These are phyloP conservation scores for Cephalopholis sonnerati DNA, from an alignment of 2,113 vertebrate species.

Conservation along the genomic window DNA sequence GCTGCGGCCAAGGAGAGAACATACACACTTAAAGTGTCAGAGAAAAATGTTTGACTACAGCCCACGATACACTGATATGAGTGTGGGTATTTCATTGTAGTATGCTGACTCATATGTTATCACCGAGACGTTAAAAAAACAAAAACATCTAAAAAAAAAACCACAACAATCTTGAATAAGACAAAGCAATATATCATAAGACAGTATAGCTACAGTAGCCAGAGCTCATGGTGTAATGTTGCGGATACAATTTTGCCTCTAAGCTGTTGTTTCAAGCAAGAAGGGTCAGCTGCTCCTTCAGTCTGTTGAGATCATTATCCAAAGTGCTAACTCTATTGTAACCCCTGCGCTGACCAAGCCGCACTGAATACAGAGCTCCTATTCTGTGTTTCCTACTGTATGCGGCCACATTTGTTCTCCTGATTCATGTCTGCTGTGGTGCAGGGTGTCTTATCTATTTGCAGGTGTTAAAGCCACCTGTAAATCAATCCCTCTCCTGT, in stretches of 20 bases:
- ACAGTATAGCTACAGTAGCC: not conserved
- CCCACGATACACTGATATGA: not conserved
- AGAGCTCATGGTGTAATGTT: constrained; percentile 28
- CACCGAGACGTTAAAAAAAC: not conserved
- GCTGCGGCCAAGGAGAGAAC: constrained; percentile 9
- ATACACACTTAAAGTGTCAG: constrained; percentile 11
- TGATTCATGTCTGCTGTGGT: not conserved
- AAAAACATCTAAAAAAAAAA: not conserved
- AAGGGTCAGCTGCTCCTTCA: constrained; percentile 9
- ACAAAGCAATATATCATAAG: constrained; percentile 36
- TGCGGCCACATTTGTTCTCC: not conserved
- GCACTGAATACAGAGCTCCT: constrained; percentile 23
- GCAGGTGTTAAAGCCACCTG: not conserved
- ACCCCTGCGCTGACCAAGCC: not conserved
- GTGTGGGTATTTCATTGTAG: constrained; percentile 2
- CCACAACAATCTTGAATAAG: constrained; percentile 1
- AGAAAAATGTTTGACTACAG: not conserved
- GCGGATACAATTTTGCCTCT: constrained; percentile 24
- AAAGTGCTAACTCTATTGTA: constrained; percentile 36
- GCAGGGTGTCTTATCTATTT: not conserved
- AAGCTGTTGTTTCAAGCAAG: constrained; percentile 25
- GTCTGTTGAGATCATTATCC: constrained; percentile 32
- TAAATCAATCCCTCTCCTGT: not conserved
- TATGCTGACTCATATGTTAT: not conserved
- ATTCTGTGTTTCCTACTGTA: not conserved